Evolutionary conservation across 1,140 invertebrate genomes (phyloP).

Genomic region (Notospermus geniculatus): DNA sequence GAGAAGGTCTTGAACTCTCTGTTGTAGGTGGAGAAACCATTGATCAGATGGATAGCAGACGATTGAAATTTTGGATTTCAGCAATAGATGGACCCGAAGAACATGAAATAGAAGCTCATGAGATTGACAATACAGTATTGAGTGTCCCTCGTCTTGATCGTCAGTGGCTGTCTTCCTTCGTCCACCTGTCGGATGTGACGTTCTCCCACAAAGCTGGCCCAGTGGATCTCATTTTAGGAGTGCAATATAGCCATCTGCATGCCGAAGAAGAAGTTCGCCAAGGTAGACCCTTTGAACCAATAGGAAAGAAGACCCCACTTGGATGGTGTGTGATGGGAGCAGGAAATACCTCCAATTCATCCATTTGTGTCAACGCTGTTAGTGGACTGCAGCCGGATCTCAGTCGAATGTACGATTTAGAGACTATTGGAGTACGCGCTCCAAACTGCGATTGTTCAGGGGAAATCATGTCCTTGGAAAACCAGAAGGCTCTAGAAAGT

Average conservation of each 20-base stretch:
- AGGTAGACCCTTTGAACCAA: slow-evolving; percentile 7
- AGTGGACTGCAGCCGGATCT: too few species aligned
- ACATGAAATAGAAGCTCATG: slow-evolving; percentile 9
- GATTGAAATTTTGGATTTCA: slow-evolving; percentile 6
- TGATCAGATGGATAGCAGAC: neutral
- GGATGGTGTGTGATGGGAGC: neutral
- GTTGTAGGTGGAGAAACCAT: slow-evolving; percentile 4
- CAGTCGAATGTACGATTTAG: too few species aligned
- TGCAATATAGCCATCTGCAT: slow-evolving; percentile 14
- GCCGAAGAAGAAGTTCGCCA: neutral
- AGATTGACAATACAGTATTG: slow-evolving; percentile 5
- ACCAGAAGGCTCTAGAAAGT: neutral
- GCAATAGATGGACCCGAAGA: slow-evolving; percentile 6
- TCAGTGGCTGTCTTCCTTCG: neutral
- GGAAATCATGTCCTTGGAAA: neutral
- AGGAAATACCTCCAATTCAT: neutral
- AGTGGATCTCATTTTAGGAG: slow-evolving; percentile 7
- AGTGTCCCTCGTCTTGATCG: slow-evolving; percentile 1
- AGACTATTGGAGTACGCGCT: neutral
- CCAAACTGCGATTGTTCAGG: slow-evolving; percentile 1
- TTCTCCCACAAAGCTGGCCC: slow-evolving; percentile 8
- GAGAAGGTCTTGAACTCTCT: neutral
- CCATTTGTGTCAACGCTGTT: neutral
- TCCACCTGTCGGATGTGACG: neutral
- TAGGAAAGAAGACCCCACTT: neutral